phyloP scores from a whole-genome alignment of 2,888 invertebrate species.

The Lissocephala sabroskyi region DNA sequence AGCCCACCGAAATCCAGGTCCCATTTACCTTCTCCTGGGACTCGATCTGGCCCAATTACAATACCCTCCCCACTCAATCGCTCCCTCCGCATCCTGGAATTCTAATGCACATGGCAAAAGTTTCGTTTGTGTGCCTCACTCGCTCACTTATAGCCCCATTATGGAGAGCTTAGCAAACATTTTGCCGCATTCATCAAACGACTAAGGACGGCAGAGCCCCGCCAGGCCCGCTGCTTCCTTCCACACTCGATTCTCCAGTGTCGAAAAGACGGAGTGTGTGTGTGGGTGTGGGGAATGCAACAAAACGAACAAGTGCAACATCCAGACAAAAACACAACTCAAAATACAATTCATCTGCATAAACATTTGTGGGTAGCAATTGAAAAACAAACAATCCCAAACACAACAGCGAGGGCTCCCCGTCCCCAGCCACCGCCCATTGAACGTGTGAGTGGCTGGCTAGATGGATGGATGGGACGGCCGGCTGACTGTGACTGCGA shows the following conservation, averaged over 20 bases:
- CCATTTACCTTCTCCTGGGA: too few relatives aligned
- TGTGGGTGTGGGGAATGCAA: background rate
- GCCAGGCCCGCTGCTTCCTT: conserved; percentile 3
- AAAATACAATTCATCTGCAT: conserved; percentile 63
- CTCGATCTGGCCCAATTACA: too few relatives aligned
- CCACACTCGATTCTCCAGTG: too few relatives aligned
- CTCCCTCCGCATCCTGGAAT: too few relatives aligned
- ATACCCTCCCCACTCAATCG: too few relatives aligned
- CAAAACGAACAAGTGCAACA: conserved; percentile 5
- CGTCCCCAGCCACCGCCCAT: conserved; percentile 21
- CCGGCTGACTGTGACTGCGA: too few relatives aligned
- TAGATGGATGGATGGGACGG: background rate
- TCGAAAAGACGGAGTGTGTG: too few relatives aligned
- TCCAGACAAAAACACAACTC: conserved; percentile 53
- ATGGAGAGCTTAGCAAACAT: conserved; percentile 47
- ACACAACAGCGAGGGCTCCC: too few relatives aligned
- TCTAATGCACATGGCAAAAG: too few relatives aligned
- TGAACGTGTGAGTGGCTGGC: conserved; percentile 23
- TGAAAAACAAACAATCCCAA: conserved; percentile 48
- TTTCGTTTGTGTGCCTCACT: too few relatives aligned
- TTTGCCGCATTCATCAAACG: conserved; percentile 49
- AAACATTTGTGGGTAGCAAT: conserved; percentile 63
- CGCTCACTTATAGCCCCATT: conserved; percentile 40
- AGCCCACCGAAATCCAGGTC: too few relatives aligned
- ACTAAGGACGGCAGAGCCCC: conserved; percentile 21